Conservation (phyloP, 2,797 vertebrate species). For the Onychomys torridus region DNA sequence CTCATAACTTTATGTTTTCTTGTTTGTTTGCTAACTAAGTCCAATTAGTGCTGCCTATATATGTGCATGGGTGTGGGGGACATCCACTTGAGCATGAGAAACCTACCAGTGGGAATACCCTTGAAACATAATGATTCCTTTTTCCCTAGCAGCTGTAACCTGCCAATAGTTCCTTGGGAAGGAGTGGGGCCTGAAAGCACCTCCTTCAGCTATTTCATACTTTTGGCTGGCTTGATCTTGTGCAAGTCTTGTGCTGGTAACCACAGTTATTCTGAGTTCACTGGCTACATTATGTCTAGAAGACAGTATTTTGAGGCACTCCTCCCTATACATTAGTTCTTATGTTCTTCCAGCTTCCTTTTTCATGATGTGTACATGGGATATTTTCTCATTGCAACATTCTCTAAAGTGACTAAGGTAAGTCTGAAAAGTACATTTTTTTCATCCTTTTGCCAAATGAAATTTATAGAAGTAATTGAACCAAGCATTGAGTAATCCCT, state of each 20-base stretch:
- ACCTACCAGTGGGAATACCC: not conserved
- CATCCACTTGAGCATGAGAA: not conserved
- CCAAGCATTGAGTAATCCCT: conserved; percentile 14
- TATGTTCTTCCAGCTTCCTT: not conserved
- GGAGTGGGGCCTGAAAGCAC: not conserved
- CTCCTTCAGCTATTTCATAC: not conserved
- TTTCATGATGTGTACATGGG: not conserved
- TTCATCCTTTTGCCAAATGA: not conserved
- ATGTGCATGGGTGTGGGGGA: not conserved
- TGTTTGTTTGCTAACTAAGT: not conserved
- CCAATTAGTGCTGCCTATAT: not conserved
- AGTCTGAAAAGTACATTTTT: not conserved
- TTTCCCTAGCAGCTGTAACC: not conserved
- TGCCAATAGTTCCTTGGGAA: not conserved
- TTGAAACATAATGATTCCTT: not conserved
- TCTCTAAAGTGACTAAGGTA: not conserved
- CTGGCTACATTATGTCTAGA: not conserved
- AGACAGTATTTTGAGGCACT: not conserved
- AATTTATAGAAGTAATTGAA: conserved; percentile 35
- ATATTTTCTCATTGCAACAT: not conserved
- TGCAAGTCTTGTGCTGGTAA: not conserved
- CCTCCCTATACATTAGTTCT: not conserved
- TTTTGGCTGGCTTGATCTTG: not conserved
- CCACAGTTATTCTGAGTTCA: not conserved
- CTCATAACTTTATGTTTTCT: not conserved